Conservation (phyloP, 2,888 invertebrate genomes). For the Pogonocherus hispidulus region DNA sequence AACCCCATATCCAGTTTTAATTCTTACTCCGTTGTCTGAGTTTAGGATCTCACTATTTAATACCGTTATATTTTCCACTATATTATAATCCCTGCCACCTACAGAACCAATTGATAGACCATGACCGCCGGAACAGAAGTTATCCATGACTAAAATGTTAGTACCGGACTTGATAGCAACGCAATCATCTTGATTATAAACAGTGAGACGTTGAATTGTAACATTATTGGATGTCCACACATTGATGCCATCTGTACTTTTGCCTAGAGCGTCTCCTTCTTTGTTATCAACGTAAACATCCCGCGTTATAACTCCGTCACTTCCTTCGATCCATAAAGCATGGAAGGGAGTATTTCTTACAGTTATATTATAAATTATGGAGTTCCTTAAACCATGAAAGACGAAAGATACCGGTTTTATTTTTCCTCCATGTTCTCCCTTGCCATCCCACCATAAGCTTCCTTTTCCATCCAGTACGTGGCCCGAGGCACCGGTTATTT, state of each 20-base stretch:
- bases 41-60: background rate
- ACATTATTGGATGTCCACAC: background rate
- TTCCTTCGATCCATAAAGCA: background rate
- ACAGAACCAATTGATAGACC: background rate
- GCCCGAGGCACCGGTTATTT: background rate
- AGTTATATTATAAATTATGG: background rate
- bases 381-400: background rate
- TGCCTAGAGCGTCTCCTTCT: background rate
- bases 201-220: background rate
- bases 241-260: background rate
- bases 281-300: background rate
- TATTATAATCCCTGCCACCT: background rate
- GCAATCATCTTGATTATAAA: slow-evolving; percentile 1
- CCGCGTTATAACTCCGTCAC: background rate
- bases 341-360: background rate
- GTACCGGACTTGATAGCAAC: slow-evolving; percentile 1
- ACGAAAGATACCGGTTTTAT: background rate
- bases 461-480: background rate
- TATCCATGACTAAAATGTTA: background rate
- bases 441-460: background rate
- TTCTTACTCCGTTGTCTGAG: background rate
- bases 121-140: background rate
- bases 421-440: background rate
- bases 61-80: background rate
- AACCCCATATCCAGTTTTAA: background rate